Percentiles rank a stretch among this genome's conserved stretches.
Conservation (phyloP, 2,113 vertebrate species). For the Dromiciops gliroides region DNA sequence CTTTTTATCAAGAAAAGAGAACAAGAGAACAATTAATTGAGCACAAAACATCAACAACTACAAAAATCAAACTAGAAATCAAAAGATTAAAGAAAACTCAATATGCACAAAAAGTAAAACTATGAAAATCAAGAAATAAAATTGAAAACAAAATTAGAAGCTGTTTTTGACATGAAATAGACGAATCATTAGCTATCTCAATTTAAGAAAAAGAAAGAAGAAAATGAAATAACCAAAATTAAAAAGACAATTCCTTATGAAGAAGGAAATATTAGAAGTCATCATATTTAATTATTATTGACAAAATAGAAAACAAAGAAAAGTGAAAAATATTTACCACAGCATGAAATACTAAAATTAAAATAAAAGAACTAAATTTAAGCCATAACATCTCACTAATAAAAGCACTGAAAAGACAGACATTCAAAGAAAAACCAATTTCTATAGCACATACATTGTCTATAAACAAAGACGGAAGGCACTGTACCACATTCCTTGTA, state of each 20-base stretch:
- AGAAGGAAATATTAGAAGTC: background rate
- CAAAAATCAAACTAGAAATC: background rate
- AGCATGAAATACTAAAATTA: background rate
- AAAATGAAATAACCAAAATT: background rate
- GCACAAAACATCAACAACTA: too few relatives aligned
- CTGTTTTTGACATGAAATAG: background rate
- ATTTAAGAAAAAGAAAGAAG: background rate
- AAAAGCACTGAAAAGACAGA: background rate
- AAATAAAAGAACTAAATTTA: background rate
- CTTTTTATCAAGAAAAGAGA: background rate
- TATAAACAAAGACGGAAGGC: background rate
- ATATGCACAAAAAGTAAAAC: background rate
- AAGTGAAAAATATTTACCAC: background rate
- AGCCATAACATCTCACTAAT: background rate
- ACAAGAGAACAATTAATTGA: background rate
- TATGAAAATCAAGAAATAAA: background rate
- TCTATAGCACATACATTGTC: background rate
- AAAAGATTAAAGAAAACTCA: background rate
- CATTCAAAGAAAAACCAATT: background rate
- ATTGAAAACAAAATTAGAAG: background rate
- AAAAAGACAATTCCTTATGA: too few relatives aligned
- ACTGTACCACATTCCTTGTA: too few relatives aligned
- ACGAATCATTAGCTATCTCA: background rate
- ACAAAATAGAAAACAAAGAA: background rate
- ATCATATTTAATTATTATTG: background rate